Percentiles rank a stretch among this genome's conserved stretches.
Evolutionary conservation across 2,888 invertebrate genomes (phyloP).

Genomic region (Chloroclysta siterata): DNA sequence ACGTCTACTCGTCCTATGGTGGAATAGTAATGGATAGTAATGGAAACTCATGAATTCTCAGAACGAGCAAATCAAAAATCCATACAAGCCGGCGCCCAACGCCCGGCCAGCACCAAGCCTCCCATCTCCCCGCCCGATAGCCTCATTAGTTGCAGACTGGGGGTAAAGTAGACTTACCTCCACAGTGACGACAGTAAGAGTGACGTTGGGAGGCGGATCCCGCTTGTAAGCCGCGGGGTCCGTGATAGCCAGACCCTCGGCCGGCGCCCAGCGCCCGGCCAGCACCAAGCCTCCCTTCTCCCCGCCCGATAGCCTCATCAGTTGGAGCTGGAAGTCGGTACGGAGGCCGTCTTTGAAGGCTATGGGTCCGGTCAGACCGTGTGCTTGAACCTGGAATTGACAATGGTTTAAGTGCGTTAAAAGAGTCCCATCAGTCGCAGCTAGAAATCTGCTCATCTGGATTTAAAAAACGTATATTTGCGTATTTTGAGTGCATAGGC

Average conservation of each 20-base stretch:
- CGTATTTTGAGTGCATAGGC: too few species aligned
- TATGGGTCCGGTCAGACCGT: conserved; percentile 94
- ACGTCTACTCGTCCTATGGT: too few species aligned
- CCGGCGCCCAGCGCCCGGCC: conserved; percentile 93
- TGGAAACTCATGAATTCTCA: too few species aligned
- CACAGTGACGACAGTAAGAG: conserved; percentile 94
- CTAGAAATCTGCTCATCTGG: too few species aligned
- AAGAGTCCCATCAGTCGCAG: too few species aligned
- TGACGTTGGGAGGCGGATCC: conserved; percentile 92
- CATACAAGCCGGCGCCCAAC: conserved; percentile 92
- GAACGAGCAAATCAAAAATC: too few species aligned
- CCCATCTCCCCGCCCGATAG: conserved; percentile 88
- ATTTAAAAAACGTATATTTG: too few species aligned
- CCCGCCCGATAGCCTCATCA: conserved; percentile 92
- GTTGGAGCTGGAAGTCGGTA: conserved; percentile 93
- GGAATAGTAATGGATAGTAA: too few species aligned
- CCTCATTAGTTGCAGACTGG: conserved; percentile 93
- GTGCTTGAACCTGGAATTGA: conserved; percentile 88
- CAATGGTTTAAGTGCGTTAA: too few species aligned
- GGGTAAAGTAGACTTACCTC: conserved; percentile 87
- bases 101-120: conserved; percentile 90
- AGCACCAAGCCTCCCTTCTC: conserved; percentile 86
- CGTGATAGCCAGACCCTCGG: conserved; percentile 91
- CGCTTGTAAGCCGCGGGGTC: conserved; percentile 94
- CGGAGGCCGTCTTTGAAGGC: conserved; percentile 94